Conservation (phyloP, 2,797 vertebrate genomes). For the Cephalopachus bancanus region DNA sequence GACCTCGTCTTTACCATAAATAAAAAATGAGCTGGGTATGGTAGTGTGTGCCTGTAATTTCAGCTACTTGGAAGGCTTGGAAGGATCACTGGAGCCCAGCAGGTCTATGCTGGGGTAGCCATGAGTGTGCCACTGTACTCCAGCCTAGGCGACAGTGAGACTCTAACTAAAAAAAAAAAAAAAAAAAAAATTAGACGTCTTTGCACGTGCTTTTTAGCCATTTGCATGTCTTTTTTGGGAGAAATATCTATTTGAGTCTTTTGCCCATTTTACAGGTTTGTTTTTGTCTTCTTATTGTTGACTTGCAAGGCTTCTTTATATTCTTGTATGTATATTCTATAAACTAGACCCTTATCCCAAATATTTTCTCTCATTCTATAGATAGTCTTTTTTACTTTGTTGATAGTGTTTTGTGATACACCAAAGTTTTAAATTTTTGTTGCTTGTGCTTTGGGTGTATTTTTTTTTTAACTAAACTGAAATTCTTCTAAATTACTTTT, state of each 20-base stretch:
- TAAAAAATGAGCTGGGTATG: no score
- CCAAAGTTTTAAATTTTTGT: background rate
- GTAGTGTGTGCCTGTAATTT: no score
- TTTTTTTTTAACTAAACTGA: constrained; percentile 22
- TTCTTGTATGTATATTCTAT: background rate
- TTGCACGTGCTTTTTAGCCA: background rate
- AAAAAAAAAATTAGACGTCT: background rate
- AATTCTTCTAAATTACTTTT: background rate
- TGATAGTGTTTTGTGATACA: background rate
- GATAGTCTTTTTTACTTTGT: background rate
- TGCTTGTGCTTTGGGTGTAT: background rate
- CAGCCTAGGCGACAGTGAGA: no score
- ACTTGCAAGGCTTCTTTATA: background rate
- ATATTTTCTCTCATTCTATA: background rate
- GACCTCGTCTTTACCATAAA: no score
- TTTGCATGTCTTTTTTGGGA: background rate
- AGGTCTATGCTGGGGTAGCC: no score
- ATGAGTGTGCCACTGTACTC: no score
- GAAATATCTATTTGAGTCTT: background rate
- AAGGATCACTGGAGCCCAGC: no score
- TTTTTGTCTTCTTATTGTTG: background rate
- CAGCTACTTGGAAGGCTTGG: no score
- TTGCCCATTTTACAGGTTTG: background rate
- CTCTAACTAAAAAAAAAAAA: no score
- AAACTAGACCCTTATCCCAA: background rate